Base-by-base conservation (phyloP, 2,888 invertebrate species). In the Volucella inanis region DNA sequence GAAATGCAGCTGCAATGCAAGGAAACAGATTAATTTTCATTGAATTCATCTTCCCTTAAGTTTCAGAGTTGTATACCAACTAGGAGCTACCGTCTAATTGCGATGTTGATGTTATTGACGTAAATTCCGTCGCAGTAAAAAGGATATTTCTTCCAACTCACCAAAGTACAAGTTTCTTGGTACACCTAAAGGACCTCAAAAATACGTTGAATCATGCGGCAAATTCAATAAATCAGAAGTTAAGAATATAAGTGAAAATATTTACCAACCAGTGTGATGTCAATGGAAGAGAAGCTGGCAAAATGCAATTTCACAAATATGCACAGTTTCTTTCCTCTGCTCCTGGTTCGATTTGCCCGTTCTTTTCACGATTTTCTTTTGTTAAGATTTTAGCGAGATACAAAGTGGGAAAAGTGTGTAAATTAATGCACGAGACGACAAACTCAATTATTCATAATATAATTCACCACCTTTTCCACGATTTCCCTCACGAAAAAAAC, bases 1-100 rank as follows among this genome's bases (percentile, higher is more conserved):
- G 38, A 76, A 81, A 50, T 39, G 81, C 85, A 85, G 85, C 85
- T 85, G 85, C 81, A 72, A 3, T 31, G 31, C 31, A 31, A 31
- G 31, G 6, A 4, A 31, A 4, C 31, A 72, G 76, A 81, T 76
- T 76, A 76, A 38, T 78, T 72, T 67, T 55, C 57, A 70, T 54
- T 11, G 9, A n/a, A 10, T 49, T 49, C 22, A 64, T 18, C 38
- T 38, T n/a, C 38, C 12, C 2, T 15, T 31, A 31, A 6, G 31
- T 31, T 0, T 31, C 4, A 6, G 18, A 22, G 18, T 22, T 22
- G 18, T 22, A 22, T 22, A 3, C 18, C 18, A 22, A 22, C 18
- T 22, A 2, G 31, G 0, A 6, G 31, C 31, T 31, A 31, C 31
- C 6, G 31, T 6, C 6, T 3, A 6, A 3, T 31, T 31, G 31